Evolutionary conservation across 1,140 invertebrate species (phyloP).

Genomic region (Melanaphis sacchari): DNA sequence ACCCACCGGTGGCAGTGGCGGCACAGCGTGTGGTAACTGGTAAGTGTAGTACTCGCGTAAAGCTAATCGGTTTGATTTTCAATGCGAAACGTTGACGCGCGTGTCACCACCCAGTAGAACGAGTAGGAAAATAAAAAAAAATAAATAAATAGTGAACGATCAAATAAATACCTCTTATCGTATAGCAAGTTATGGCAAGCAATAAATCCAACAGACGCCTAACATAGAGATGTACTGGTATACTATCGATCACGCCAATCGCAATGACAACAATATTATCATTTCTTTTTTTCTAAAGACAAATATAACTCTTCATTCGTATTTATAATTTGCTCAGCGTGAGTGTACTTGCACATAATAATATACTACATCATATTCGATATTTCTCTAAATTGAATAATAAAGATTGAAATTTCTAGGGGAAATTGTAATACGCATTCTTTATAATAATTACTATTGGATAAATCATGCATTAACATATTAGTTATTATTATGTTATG

Average conservation of each 20-base stretch:
- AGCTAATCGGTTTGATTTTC: background rate
- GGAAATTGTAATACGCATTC: too few species aligned
- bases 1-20: background rate
- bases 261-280: background rate
- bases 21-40: conserved; percentile 7
- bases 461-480: background rate
- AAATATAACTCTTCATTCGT: background rate
- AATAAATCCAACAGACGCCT: background rate
- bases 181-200: too few species aligned
- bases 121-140: background rate
- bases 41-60: background rate
- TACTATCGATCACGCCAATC: background rate
- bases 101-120: conserved; percentile 17
- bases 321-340: background rate
- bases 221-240: background rate
- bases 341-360: background rate
- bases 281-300: background rate
- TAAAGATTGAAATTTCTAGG: too few species aligned
- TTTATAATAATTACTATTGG: background rate
- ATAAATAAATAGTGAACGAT: background rate
- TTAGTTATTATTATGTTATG: background rate
- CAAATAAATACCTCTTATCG: background rate
- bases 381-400: background rate
- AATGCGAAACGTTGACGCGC: background rate
- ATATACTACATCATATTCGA: background rate